phyloP scores from a whole-genome alignment of 2,113 vertebrate genomes.

The Dipodomys stephensi region DNA sequence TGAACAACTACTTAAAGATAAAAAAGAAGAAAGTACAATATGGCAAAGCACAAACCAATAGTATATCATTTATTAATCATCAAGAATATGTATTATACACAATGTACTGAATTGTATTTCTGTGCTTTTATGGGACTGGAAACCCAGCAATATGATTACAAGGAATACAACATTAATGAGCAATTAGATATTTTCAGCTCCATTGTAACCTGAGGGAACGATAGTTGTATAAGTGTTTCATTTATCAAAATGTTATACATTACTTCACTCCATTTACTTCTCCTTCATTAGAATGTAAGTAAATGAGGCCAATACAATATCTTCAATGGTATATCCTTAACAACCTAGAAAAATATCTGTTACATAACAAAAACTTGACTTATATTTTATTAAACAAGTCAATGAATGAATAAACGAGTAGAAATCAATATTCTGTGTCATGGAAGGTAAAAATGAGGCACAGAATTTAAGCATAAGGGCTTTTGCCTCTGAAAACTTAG shows the following conservation, averaged over 20 bases:
- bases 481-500: slow-evolving; percentile 29
- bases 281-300: slow-evolving; percentile 1
- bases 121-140: not conserved
- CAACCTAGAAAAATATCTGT: not conserved
- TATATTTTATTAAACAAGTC: slow-evolving; percentile 1
- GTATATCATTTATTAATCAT: no score
- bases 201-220: not conserved
- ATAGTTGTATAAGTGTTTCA: not conserved
- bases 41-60: no score
- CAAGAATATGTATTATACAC: not conserved
- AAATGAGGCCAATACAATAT: not conserved
- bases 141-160: not conserved
- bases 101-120: not conserved
- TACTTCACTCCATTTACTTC: not conserved
- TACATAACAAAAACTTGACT: not conserved
- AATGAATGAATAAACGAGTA: not conserved
- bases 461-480: not conserved
- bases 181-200: not conserved
- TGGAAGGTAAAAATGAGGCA: not conserved
- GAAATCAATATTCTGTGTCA: not conserved
- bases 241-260: not conserved
- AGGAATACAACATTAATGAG: not conserved
- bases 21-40: no score
- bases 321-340: not conserved
- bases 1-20: no score